These are phyloP conservation scores for Drosophila yooni DNA, from an alignment of 2,888 invertebrate species.

Conservation along the genomic window DNA sequence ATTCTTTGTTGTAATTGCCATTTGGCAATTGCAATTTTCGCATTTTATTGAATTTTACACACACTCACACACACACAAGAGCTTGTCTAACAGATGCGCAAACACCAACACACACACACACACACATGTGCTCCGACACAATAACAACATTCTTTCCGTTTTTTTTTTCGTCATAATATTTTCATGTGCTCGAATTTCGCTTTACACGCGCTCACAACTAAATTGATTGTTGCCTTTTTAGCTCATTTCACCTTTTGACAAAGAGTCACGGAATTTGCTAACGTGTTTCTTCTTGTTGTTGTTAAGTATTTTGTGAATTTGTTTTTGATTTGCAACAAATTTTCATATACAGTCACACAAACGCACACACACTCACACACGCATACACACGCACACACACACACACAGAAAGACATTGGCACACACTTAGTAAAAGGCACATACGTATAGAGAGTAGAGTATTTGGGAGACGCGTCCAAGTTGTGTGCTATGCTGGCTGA, in stretches of 20 bases:
- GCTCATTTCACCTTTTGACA: conserved; percentile 38
- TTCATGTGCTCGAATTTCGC: conserved; percentile 58
- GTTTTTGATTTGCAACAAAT: conserved; percentile 57
- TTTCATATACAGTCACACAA: conserved; percentile 44
- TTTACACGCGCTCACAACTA: conserved; percentile 46
- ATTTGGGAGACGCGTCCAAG: conserved; percentile 51
- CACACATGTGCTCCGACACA: conserved; percentile 58
- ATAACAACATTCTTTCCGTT: conserved; percentile 66
- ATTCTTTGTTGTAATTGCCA: conserved; percentile 66
- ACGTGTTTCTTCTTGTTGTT: conserved; percentile 27
- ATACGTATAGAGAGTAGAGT: conserved; percentile 39
- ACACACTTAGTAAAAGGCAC: conserved; percentile 28
- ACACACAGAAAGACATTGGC: conserved; percentile 27
- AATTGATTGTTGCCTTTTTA: conserved; percentile 48
- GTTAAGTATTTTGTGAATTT: conserved; percentile 55
- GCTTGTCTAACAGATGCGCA: conserved; percentile 63
- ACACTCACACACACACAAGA: conserved; percentile 36
- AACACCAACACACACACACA: conserved; percentile 38
- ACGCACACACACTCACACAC: conserved; percentile 10
- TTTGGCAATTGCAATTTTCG: conserved; percentile 76
- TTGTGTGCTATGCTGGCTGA: conserved; percentile 49
- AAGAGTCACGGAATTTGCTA: conserved; percentile 37
- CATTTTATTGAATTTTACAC: conserved; percentile 81
- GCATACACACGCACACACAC: conserved; percentile 3
- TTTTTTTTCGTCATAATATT: conserved; percentile 70